phyloP scores from a whole-genome alignment of 64 coral and sea anemone species.

The Pocillopora damicornis region DNA sequence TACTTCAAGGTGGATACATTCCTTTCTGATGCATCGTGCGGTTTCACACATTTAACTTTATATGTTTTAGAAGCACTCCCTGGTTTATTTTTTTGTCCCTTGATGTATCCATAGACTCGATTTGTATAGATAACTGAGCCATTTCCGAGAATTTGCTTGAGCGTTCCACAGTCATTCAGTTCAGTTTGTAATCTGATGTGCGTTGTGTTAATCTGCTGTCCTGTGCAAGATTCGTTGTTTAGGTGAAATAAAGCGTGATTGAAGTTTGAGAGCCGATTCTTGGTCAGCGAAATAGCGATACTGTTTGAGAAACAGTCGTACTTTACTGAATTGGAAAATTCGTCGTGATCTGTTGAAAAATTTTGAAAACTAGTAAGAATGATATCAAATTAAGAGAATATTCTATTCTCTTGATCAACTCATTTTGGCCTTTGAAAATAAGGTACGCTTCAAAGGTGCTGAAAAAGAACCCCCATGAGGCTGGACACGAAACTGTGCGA shows the following conservation, averaged over 20 bases:
- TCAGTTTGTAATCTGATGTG: not conserved
- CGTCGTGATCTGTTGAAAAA: not conserved
- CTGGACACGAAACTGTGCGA: no score
- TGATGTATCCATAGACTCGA: not conserved
- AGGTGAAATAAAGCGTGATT: not conserved
- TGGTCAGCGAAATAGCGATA: not conserved
- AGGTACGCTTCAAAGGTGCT: not conserved
- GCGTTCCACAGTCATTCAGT: not conserved
- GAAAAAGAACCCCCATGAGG: no score
- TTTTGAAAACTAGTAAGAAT: not conserved
- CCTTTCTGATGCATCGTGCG: no score
- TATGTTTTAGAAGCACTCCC: no score
- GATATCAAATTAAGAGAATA: no score
- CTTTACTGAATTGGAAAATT: not conserved
- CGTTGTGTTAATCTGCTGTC: not conserved
- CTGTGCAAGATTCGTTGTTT: not conserved
- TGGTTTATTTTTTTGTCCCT: not conserved
- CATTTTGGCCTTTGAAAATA: not conserved
- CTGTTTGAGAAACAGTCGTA: not conserved
- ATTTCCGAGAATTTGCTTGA: not conserved
- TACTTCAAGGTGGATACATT: no score
- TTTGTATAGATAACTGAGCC: not conserved
- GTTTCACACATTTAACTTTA: no score
- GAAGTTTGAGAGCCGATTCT: constrained; percentile 1
- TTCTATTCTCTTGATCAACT: no score